phyloP scores from a whole-genome alignment of 2,888 invertebrate species.

The Andrena flavipes region DNA sequence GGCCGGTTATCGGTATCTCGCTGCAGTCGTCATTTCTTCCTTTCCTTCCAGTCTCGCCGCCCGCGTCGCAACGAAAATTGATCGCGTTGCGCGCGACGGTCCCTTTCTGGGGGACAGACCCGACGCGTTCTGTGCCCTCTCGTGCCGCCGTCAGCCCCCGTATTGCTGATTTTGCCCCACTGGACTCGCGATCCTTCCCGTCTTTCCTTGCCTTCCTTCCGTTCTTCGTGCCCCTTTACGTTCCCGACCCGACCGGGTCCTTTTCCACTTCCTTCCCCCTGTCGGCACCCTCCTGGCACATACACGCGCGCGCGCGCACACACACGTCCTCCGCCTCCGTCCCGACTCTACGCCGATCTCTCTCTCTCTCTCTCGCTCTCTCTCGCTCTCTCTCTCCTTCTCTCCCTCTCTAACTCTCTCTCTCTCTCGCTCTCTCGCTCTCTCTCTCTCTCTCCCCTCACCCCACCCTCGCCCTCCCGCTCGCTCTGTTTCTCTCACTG shows the following conservation, averaged over 20 bases:
- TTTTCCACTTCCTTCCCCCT: conserved; percentile 66
- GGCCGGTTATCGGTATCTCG: conserved; percentile 71
- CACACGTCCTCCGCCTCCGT: conserved; percentile 1
- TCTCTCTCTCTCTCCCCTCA: conserved; percentile 2
- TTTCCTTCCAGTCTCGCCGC: conserved; percentile 60
- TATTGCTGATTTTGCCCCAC: conserved; percentile 36
- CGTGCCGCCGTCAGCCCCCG: conserved; percentile 43
- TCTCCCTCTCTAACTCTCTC: conserved; percentile 12
- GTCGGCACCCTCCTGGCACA: conserved; percentile 60
- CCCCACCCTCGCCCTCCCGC: conserved; percentile 25
- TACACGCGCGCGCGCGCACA: conserved; percentile 62
- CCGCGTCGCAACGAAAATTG: conserved; percentile 76
- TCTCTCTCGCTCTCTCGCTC: conserved; percentile 29
- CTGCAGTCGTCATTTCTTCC: conserved; percentile 66
- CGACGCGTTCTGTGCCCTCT: conserved; percentile 62
- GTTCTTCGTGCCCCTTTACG: conserved; percentile 57
- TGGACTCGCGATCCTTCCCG: conserved; percentile 36
- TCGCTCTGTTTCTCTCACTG: conserved; percentile 38
- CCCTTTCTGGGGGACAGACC: conserved; percentile 71
- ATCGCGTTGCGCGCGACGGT: conserved; percentile 76
- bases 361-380: conserved; percentile 18
- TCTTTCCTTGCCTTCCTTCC: conserved; percentile 55
- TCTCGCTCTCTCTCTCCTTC: conserved; percentile 8
- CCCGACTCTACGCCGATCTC: background rate
- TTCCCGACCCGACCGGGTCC: conserved; percentile 54